Evolutionary conservation across 2,888 invertebrate species (phyloP).

Genomic region (Epistrophe grossulariae): DNA sequence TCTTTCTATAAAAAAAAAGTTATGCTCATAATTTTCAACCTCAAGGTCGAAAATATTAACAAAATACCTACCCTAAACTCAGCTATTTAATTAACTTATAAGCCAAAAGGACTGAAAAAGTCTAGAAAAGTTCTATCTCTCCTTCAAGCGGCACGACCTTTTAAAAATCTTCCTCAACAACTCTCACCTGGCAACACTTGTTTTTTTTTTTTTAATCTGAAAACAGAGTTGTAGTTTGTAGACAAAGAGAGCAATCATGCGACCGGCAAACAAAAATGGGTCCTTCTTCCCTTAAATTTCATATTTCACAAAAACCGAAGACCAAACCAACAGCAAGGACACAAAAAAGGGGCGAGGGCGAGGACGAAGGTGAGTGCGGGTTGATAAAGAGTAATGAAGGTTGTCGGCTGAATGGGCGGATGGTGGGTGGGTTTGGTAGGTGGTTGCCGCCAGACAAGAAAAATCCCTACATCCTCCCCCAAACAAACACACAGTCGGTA

Average conservation of each 20-base stretch:
- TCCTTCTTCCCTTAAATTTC: slow-evolving; percentile 31
- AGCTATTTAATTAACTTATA: not conserved
- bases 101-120: not conserved
- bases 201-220: not conserved
- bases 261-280: slow-evolving; percentile 30
- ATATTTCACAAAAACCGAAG: slow-evolving; percentile 8
- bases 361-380: not conserved
- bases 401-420: slow-evolving; percentile 8
- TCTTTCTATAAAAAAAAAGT: too few species aligned
- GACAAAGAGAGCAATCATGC: slow-evolving; percentile 42
- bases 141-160: not conserved
- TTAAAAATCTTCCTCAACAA: not conserved
- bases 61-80: too few species aligned
- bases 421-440: slow-evolving; percentile 22
- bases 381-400: slow-evolving; percentile 23
- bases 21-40: too few species aligned
- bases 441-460: slow-evolving; percentile 69
- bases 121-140: not conserved
- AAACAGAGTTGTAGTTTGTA: not conserved
- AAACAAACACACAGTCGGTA: not conserved
- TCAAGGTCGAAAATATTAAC: too few species aligned
- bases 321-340: slow-evolving; percentile 11
- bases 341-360: slow-evolving; percentile 26
- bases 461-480: slow-evolving; percentile 33
- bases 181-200: slow-evolving; percentile 30